Evolutionary conservation across 2,797 vertebrate genomes (phyloP).

Genomic region (Pachyuromys duprasi): DNA sequence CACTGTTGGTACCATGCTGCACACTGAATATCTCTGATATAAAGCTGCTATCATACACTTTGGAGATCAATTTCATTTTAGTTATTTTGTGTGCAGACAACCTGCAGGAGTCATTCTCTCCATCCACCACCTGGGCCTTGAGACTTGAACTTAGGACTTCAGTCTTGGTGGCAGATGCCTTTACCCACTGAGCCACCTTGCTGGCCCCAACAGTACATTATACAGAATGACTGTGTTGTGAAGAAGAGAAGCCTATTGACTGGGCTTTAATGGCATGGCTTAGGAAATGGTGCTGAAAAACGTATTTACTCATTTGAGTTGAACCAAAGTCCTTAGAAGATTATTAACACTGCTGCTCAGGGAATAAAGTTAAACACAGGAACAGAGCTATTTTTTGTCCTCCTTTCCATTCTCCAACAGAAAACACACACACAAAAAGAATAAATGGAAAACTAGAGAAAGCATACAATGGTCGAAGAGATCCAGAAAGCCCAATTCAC

Average conservation of each 20-base stretch:
- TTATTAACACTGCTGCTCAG: conserved; percentile 8
- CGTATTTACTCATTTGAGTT: conserved; percentile 27
- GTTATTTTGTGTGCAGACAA: not conserved
- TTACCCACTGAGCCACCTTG: not conserved
- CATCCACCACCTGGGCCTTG: not conserved
- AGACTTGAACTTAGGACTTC: not conserved
- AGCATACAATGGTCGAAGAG: conserved; percentile 19
- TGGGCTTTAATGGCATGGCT: not conserved
- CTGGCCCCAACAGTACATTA: not conserved
- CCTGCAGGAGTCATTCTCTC: not conserved
- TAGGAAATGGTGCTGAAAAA: conserved; percentile 21
- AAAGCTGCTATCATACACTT: not conserved
- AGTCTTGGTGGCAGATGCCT: not conserved
- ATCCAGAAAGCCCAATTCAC: not conserved
- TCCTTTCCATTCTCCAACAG: not conserved
- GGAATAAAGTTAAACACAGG: conserved; percentile 50
- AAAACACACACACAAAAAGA: conserved; percentile 11
- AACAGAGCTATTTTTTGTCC: not conserved
- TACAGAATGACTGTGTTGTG: not conserved
- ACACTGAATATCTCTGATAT: not conserved
- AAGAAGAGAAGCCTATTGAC: not conserved
- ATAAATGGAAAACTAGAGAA: not conserved
- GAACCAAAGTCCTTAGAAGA: conserved; percentile 51
- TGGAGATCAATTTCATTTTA: not conserved
- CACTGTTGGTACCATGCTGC: not conserved